These are phyloP conservation scores for Electrophaes corylata DNA, from an alignment of 2,888 invertebrate genomes.

Conservation along the genomic window DNA sequence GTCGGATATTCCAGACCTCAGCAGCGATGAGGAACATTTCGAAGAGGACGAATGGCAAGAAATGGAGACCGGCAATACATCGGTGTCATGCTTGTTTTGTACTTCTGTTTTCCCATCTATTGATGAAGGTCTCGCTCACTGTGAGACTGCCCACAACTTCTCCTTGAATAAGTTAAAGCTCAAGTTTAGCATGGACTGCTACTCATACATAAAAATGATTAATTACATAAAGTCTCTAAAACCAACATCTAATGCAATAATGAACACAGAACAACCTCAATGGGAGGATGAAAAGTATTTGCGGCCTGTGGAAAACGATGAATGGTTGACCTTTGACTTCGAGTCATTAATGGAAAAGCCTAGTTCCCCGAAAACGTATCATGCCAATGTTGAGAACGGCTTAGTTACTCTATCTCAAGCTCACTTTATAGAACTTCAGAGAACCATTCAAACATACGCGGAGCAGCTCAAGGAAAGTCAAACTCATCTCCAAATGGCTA, in stretches of 20 bases:
- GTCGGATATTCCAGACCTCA: conserved; percentile 79
- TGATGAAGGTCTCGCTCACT: conserved; percentile 87
- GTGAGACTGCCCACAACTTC: conserved; percentile 86
- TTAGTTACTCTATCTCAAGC: conserved; percentile 84
- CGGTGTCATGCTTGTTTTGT: conserved; percentile 90
- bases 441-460: conserved; percentile 82
- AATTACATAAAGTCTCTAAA: conserved; percentile 90
- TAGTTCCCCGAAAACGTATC: conserved; percentile 75
- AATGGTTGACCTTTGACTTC: conserved; percentile 93
- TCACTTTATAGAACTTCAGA: conserved; percentile 85
- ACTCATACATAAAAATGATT: conserved; percentile 91
- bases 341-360: conserved; percentile 70
- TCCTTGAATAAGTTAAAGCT: conserved; percentile 86
- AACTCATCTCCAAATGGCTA: conserved; percentile 83
- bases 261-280: conserved; percentile 75
- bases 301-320: conserved; percentile 90
- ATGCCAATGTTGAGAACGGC: conserved; percentile 86
- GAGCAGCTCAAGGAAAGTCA: conserved; percentile 85
- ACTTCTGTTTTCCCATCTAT: conserved; percentile 83
- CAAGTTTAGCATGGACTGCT: conserved; percentile 91
- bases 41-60: conserved; percentile 81
- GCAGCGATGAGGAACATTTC: conserved; percentile 78
- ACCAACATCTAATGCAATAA: conserved; percentile 82
- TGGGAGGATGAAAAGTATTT: conserved; percentile 93
- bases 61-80: conserved; percentile 70